These are phyloP conservation scores for Chaitophorus viminalis DNA, from an alignment of 2,888 invertebrate genomes.

Conservation along the genomic window DNA sequence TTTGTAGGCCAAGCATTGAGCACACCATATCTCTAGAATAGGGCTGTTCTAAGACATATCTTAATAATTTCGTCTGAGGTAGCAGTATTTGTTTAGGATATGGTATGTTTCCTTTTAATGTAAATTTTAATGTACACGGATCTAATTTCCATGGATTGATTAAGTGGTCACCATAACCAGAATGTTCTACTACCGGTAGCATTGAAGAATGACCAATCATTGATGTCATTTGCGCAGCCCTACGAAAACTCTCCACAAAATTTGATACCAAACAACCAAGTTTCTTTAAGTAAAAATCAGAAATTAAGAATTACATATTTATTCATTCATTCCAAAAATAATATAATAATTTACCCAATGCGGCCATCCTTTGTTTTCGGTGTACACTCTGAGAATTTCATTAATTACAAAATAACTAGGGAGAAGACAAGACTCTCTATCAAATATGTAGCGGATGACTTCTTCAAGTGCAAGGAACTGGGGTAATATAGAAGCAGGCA, in stretches of 20 bases:
- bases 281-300: constrained; percentile 71
- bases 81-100: constrained; percentile 87
- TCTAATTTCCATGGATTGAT: constrained; percentile 95
- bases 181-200: constrained; percentile 93
- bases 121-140: constrained; percentile 79
- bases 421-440: constrained; percentile 88
- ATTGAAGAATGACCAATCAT: constrained; percentile 90
- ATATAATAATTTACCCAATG: constrained; percentile 79
- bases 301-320: neutral
- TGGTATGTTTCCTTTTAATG: constrained; percentile 79
- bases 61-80: constrained; percentile 86
- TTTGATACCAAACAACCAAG: constrained; percentile 84
- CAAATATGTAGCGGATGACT: constrained; percentile 89
- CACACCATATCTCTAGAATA: constrained; percentile 97
- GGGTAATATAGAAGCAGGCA: constrained; percentile 83
- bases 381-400: constrained; percentile 90
- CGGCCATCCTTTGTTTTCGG: constrained; percentile 83
- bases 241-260: constrained; percentile 92
- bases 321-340: neutral
- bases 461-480: constrained; percentile 84
- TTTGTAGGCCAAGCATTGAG: constrained; percentile 91
- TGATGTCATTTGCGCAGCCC: constrained; percentile 95
- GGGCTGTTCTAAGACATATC: constrained; percentile 93
- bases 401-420: constrained; percentile 96
- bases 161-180: constrained; percentile 88